A percentile compares a stretch with the other conserved stretches of the same genome.
These are phyloP conservation scores for Notocelia uddmanniana DNA, from an alignment of 2,888 invertebrate genomes.

Conservation along the genomic window DNA sequence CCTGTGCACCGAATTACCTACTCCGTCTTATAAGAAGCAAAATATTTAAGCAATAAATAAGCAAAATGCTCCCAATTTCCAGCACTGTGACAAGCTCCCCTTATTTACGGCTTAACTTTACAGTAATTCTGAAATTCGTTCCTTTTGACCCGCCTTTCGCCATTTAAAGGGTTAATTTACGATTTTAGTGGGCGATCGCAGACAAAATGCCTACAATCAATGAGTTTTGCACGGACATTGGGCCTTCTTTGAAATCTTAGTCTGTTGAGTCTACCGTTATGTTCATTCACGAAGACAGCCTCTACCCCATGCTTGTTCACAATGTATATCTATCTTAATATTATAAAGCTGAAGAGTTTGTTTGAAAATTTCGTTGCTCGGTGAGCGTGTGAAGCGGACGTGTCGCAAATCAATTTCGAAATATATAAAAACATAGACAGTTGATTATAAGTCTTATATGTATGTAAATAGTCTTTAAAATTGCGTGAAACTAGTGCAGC, in stretches of 20 bases:
- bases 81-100: background rate
- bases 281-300: no score
- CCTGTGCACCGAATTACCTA: background rate
- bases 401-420: no score
- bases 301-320: no score
- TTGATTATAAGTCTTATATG: no score
- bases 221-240: constrained; percentile 1
- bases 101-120: constrained; percentile 12
- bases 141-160: constrained; percentile 4
- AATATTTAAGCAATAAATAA: background rate
- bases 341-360: no score
- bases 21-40: background rate
- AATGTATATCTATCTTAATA: no score
- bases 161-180: constrained; percentile 14
- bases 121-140: constrained; percentile 4
- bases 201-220: background rate
- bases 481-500: no score
- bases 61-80: background rate
- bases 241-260: background rate
- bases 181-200: background rate
- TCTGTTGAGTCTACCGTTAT: background rate
- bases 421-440: no score
- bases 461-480: no score
- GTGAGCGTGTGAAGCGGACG: no score
- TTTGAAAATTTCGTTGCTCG: no score